Conservation (phyloP, 1,140 invertebrate species). For the Pachypeltis micranthus region DNA sequence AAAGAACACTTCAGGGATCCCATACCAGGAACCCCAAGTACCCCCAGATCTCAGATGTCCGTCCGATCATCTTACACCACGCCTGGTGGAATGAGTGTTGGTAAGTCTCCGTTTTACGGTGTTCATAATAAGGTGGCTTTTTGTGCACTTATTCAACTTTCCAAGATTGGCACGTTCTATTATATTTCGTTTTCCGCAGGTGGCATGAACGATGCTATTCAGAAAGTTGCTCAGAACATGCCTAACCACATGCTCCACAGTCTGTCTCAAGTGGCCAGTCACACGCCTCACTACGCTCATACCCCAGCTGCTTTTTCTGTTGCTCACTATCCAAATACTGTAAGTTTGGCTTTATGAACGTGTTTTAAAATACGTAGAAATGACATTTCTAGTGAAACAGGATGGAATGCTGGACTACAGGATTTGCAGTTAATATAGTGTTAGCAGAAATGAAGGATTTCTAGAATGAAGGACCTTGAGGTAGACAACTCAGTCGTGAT, state of each 20-base stretch:
- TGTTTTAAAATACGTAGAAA: too few relatives aligned
- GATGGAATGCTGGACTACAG: too few relatives aligned
- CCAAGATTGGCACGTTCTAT: too few relatives aligned
- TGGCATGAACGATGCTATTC: slow-evolving; percentile 56
- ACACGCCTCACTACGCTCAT: slow-evolving; percentile 54
- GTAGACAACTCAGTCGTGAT: too few relatives aligned
- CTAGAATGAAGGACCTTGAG: too few relatives aligned
- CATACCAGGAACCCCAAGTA: slow-evolving; percentile 63
- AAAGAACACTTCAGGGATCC: slow-evolving; percentile 94
- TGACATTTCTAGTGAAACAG: too few relatives aligned
- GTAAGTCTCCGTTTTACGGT: not conserved
- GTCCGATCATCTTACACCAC: slow-evolving; percentile 54
- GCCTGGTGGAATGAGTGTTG: slow-evolving; percentile 36
- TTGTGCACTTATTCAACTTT: too few relatives aligned
- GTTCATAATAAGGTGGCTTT: too few relatives aligned
- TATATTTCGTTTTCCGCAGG: slow-evolving; percentile 4
- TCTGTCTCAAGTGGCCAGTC: slow-evolving; percentile 52
- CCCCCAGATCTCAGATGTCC: slow-evolving; percentile 43
- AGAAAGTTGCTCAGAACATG: slow-evolving; percentile 58
- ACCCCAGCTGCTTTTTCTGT: slow-evolving; percentile 44
- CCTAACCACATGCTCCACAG: slow-evolving; percentile 60
- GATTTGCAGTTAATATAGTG: too few relatives aligned
- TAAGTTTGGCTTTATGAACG: too few relatives aligned
- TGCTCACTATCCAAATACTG: slow-evolving; percentile 43
- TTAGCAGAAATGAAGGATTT: too few relatives aligned